Base-by-base conservation (phyloP, 1,140 invertebrate species). In the Bradynema listronoti region DNA sequence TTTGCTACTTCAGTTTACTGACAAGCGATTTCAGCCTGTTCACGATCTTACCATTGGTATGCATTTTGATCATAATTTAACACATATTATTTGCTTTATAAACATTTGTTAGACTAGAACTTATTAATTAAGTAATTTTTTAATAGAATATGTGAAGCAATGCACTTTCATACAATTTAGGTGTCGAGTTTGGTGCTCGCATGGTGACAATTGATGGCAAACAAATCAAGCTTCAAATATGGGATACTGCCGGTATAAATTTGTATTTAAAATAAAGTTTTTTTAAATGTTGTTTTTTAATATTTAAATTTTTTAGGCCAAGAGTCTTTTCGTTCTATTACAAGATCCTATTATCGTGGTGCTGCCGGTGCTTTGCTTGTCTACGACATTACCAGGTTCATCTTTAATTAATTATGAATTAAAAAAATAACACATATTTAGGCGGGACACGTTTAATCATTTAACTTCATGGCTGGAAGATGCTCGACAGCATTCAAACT, bases 121-220 rank as follows among this genome's bases (percentile, higher is more conserved):
- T n/a, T n/a, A n/a, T n/a, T n/a, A n/a, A n/a, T n/a, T n/a, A n/a
- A n/a, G n/a, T n/a, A n/a, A n/a, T n/a, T n/a, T n/a, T n/a, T n/a
- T n/a, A n/a, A n/a, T n/a, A n/a, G n/a, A n/a, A n/a, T n/a, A n/a
- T n/a, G n/a, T n/a, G 19, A 16, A 22, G 19, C 24, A 22, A 55
- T 65, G 30, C 47, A 25, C 5, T 27, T 27, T 53, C 32, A 47
- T 27, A 65, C 77, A 68, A 77, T 86, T 85, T 86, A 81, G 87
- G 92, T 69, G 95, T 99, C 36, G 94, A 99, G 81, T 99, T 99
- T 85, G 95, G 95, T 63, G 94, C 95, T 68, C 88, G 95, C 58
- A 98, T 99, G 94, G 97, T 99, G 46, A 96, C 92, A 16, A 98
- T 99, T 80, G 94, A 96, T 83, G 88, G 89, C 56, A 97, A 97